Conservation (phyloP, 1,140 invertebrate species). For the Penaeus chinensis region DNA sequence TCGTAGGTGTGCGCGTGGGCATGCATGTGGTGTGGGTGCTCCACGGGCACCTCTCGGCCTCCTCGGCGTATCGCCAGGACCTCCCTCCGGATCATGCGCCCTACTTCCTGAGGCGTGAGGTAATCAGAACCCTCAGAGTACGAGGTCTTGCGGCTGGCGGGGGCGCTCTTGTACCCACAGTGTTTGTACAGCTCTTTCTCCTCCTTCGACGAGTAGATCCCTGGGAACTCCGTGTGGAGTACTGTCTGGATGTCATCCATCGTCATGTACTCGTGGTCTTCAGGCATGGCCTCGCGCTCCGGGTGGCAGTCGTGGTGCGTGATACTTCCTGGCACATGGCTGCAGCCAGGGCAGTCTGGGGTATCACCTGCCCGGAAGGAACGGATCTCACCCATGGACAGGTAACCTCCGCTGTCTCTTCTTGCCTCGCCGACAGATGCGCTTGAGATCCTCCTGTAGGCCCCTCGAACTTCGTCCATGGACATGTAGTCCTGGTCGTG, state of each 20-base stretch:
- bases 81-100: conserved; percentile 60
- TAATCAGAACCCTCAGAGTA: conserved; percentile 61
- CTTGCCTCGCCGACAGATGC: conserved; percentile 40
- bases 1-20: conserved; percentile 13
- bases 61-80: conserved; percentile 31
- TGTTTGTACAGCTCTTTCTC: conserved; percentile 55
- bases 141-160: conserved; percentile 60
- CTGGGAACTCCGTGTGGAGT: conserved; percentile 58
- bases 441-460: conserved; percentile 56
- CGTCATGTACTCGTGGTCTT: conserved; percentile 61
- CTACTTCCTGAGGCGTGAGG: conserved; percentile 63
- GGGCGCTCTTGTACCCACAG: conserved; percentile 58
- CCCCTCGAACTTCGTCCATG: conserved; percentile 60
- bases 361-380: conserved; percentile 40
- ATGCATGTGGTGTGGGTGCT: neutral
- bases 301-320: conserved; percentile 41
- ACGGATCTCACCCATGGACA: conserved; percentile 54
- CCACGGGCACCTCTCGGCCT: neutral
- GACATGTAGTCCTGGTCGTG: conserved; percentile 64
- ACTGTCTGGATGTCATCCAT: conserved; percentile 64
- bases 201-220: conserved; percentile 46
- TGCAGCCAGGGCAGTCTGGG: conserved; percentile 45
- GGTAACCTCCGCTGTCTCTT: conserved; percentile 58
- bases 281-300: conserved; percentile 40
- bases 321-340: neutral